Percentiles rank a stretch among this genome's conserved stretches.
Evolutionary conservation across 2,797 vertebrate species (phyloP).

Genomic region (Taenioides sp.): DNA sequence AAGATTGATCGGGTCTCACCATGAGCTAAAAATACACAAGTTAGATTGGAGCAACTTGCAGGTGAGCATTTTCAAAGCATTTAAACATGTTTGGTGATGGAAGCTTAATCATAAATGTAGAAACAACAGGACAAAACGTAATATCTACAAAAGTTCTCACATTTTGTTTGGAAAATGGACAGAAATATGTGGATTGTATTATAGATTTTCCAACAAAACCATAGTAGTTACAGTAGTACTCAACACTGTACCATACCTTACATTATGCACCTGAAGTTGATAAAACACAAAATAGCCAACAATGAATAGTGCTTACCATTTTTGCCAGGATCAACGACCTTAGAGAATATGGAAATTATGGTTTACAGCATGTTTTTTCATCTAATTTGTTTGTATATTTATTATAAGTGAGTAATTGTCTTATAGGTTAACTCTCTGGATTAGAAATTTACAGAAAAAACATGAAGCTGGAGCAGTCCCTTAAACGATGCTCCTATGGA

Average conservation of each 20-base stretch:
- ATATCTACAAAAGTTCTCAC: too few relatives aligned
- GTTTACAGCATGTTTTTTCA: too few relatives aligned
- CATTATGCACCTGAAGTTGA: too few relatives aligned
- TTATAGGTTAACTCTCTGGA: background rate
- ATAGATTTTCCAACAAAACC: too few relatives aligned
- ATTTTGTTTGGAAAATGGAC: too few relatives aligned
- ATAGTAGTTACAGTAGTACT: too few relatives aligned
- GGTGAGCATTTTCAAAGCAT: background rate
- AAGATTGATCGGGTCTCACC: slow-evolving; percentile 36
- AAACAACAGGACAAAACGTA: background rate
- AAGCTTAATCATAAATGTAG: background rate
- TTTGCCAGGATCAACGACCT: background rate
- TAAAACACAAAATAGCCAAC: background rate
- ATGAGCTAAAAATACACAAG: slow-evolving; percentile 32
- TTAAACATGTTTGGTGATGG: background rate
- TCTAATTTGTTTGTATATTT: too few relatives aligned
- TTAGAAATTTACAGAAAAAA: background rate
- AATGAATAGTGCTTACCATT: background rate
- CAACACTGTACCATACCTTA: too few relatives aligned
- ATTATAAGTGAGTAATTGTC: too few relatives aligned
- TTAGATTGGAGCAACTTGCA: background rate
- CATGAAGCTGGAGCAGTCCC: background rate
- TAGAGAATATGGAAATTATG: too few relatives aligned
- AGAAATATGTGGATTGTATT: too few relatives aligned
- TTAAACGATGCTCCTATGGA: background rate